These are phyloP conservation scores for Lucilia sericata DNA, from an alignment of 1,140 invertebrate species.

Conservation along the genomic window DNA sequence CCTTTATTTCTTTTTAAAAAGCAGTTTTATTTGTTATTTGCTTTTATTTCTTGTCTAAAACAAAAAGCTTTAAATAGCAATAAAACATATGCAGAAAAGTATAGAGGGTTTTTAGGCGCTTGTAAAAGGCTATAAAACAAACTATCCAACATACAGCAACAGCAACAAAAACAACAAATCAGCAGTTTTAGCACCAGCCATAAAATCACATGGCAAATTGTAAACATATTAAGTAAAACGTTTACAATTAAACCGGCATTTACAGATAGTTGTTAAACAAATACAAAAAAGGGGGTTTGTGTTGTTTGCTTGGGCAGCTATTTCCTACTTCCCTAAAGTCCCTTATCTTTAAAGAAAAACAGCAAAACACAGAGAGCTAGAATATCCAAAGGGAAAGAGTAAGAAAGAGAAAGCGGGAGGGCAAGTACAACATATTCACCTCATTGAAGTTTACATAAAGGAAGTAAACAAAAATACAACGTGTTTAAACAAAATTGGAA, in stretches of 20 bases:
- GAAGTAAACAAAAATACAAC: background rate
- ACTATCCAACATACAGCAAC: constrained; percentile 7
- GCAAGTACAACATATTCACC: background rate
- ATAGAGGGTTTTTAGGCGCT: background rate
- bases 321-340: background rate
- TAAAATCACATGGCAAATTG: constrained; percentile 37
- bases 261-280: constrained; percentile 28
- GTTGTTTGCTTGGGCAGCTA: background rate
- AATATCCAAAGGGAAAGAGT: background rate
- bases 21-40: background rate
- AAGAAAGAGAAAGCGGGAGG: background rate
- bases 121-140: background rate
- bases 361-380: background rate
- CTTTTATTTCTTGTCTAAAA: background rate
- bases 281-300: background rate
- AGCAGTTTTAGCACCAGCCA: background rate
- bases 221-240: constrained; percentile 42
- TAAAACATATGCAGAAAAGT: background rate
- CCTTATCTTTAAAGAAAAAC: background rate
- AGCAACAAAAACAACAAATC: background rate
- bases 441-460: background rate
- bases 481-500: background rate
- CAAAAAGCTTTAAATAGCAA: background rate
- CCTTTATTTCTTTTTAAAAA: background rate
- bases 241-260: constrained; percentile 40